Evolutionary conservation across 2,888 invertebrate species (phyloP).

Genomic region (Hyposoter dolosus): DNA sequence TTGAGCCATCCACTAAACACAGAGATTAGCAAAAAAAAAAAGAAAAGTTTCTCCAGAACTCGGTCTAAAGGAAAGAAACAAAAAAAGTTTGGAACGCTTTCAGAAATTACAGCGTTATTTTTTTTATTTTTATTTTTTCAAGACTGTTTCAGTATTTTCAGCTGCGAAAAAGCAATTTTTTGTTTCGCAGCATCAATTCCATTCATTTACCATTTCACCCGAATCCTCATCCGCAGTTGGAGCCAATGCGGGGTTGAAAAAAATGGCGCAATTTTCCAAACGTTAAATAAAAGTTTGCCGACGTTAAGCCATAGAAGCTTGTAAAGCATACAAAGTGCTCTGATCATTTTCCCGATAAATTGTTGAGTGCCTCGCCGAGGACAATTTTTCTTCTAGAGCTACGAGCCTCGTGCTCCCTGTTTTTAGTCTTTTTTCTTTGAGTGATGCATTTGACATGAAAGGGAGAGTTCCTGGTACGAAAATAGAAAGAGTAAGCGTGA

Average conservation of each 20-base stretch:
- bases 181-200: neutral
- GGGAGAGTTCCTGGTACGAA: conserved; percentile 35
- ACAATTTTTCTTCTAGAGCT: conserved; percentile 50
- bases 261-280: conserved; percentile 57
- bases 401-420: neutral
- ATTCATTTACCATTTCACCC: conserved; percentile 4
- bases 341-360: conserved; percentile 62
- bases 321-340: conserved; percentile 62
- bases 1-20: conserved; percentile 44
- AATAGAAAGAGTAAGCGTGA: conserved; percentile 52
- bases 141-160: neutral
- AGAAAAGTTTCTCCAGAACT: conserved; percentile 1
- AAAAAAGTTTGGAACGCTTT: neutral
- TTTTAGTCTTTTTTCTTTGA: conserved; percentile 60
- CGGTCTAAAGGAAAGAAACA: neutral
- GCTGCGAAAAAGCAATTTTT: neutral
- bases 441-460: conserved; percentile 70
- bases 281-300: conserved; percentile 41
- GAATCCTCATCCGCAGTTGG: neutral
- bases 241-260: conserved; percentile 13
- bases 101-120: neutral
- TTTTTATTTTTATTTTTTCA: neutral
- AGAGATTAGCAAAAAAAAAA: neutral
- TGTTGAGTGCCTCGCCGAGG: conserved; percentile 47
- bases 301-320: conserved; percentile 40